Conservation (phyloP, 2,888 invertebrate species). For the Amphimallon solstitiale region DNA sequence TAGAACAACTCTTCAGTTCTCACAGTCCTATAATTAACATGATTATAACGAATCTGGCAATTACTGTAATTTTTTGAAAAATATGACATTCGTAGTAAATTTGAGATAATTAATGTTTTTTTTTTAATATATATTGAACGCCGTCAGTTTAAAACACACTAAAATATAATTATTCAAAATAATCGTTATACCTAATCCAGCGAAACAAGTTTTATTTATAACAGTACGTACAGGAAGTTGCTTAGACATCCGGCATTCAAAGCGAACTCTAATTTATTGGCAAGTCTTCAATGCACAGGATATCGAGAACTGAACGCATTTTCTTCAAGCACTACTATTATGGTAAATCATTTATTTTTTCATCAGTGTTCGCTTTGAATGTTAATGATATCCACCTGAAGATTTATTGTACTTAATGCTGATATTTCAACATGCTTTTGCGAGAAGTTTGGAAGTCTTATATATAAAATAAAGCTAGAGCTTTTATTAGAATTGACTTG, state of each 20-base stretch:
- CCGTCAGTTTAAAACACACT: background rate
- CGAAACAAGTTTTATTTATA: background rate
- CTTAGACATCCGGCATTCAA: conserved; percentile 5
- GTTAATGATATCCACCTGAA: background rate
- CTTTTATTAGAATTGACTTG: too few relatives aligned
- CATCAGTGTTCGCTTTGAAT: background rate
- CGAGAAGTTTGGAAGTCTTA: too few relatives aligned
- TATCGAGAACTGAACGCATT: background rate
- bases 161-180: background rate
- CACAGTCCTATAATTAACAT: too few relatives aligned
- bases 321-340: conserved; percentile 1
- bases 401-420: background rate
- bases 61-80: too few relatives aligned
- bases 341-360: background rate
- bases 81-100: too few relatives aligned
- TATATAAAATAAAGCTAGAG: too few relatives aligned
- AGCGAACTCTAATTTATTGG: conserved; percentile 1
- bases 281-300: conserved; percentile 7
- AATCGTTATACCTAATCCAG: background rate
- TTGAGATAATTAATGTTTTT: too few relatives aligned
- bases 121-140: too few relatives aligned
- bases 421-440: background rate
- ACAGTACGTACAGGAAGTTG: conserved; percentile 2
- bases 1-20: too few relatives aligned
- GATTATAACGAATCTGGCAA: too few relatives aligned